Percentiles rank a stretch among this genome's conserved stretches.
phyloP scores from a whole-genome alignment of 1,140 invertebrate genomes.

The Vanessa tameamea region DNA sequence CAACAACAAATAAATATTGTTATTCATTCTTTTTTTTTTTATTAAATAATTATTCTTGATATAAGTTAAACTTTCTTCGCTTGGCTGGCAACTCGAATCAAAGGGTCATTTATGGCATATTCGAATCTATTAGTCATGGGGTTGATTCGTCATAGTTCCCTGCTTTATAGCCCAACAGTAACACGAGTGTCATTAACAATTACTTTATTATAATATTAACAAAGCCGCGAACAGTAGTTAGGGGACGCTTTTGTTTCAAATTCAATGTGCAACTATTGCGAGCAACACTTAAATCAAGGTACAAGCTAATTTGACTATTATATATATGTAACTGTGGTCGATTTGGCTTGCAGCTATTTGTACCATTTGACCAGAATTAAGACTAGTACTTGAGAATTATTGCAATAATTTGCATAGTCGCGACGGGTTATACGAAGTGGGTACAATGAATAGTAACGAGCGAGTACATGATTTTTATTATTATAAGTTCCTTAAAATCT shows the following conservation, averaged over 20 bases:
- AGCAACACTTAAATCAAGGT: constrained; percentile 10
- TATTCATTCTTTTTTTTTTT: not conserved
- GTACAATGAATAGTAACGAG: constrained; percentile 41
- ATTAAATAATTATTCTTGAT: not conserved
- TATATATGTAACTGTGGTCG: constrained; percentile 8
- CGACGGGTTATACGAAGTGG: constrained; percentile 18
- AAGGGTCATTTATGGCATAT: constrained; percentile 37
- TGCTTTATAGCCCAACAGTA: constrained; percentile 60
- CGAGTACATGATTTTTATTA: constrained; percentile 42
- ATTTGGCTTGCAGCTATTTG: constrained; percentile 16
- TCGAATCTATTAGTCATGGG: constrained; percentile 32
- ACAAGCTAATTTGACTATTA: constrained; percentile 28
- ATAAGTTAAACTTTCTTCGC: not conserved
- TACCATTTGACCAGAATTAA: constrained; percentile 12
- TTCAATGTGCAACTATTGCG: constrained; percentile 46
- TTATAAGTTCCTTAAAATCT: not conserved
- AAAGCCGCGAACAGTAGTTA: constrained; percentile 58
- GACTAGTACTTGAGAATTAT: constrained; percentile 46
- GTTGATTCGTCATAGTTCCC: constrained; percentile 57
- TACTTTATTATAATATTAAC: constrained; percentile 73
- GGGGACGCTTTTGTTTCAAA: constrained; percentile 70
- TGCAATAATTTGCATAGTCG: constrained; percentile 59
- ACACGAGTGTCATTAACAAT: constrained; percentile 70
- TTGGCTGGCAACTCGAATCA: constrained; percentile 23
- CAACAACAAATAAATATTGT: no score